Percentiles rank a stretch among this genome's conserved stretches.
Conservation (phyloP, 2,113 vertebrate genomes). For the Mystacornis crossleyi region DNA sequence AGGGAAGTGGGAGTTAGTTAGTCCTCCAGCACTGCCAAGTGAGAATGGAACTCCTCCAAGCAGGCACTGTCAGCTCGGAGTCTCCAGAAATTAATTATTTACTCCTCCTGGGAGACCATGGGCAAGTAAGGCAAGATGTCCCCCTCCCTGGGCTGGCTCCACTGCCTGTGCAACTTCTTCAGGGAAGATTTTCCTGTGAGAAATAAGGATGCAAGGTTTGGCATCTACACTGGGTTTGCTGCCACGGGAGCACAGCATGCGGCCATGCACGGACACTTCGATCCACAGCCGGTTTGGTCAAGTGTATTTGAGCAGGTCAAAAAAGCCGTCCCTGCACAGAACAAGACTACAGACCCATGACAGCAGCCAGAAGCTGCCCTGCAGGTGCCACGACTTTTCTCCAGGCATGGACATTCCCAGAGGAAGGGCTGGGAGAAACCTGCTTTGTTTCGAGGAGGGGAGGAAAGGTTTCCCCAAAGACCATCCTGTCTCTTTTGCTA, state of each 20-base stretch:
- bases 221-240: accelerated
- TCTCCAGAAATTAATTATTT: neutral
- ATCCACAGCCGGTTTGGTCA: neutral
- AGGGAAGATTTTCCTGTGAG: neutral
- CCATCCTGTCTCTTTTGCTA: neutral
- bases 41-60: conserved; percentile 5
- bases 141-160: neutral
- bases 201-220: neutral
- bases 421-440: neutral
- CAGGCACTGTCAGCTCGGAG: neutral
- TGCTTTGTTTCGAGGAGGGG: neutral
- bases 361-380: neutral
- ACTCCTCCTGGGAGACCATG: neutral
- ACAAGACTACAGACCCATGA: neutral
- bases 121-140: neutral
- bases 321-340: neutral
- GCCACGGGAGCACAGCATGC: accelerated
- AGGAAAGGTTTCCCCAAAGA: neutral
- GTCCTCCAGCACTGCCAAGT: neutral
- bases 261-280: accelerated
- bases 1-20: neutral
- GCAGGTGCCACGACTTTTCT: accelerated
- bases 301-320: neutral
- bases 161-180: neutral
- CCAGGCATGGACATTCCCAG: accelerated